Percentiles rank a stretch among this genome's conserved stretches.
Conservation (phyloP, 2,797 vertebrate species). For the Thunnus albacares region DNA sequence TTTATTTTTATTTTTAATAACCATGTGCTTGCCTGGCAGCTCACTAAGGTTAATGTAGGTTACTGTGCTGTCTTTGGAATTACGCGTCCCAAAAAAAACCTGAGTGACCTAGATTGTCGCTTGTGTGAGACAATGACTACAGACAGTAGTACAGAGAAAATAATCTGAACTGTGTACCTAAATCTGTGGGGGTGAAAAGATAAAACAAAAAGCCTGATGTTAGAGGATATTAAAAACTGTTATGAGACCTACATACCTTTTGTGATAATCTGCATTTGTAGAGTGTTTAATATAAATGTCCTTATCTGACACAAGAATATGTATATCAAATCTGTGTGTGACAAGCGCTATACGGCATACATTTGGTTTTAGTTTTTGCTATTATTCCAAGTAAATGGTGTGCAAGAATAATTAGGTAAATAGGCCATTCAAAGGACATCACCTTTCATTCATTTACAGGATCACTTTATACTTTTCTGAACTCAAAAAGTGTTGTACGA, state of each 20-base stretch:
- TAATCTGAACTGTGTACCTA: conserved; percentile 76
- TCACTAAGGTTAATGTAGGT: conserved; percentile 73
- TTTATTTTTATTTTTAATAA: neutral
- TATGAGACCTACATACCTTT: neutral
- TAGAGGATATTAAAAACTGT: conserved; percentile 23
- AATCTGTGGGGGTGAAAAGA: conserved; percentile 34
- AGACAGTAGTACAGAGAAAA: conserved; percentile 68
- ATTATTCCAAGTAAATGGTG: neutral
- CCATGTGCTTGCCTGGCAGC: conserved; percentile 32
- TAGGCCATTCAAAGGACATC: neutral
- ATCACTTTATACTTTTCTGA: neutral
- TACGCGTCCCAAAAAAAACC: conserved; percentile 60
- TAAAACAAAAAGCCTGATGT: conserved; percentile 25
- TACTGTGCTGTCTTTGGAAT: conserved; percentile 76
- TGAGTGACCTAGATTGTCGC: conserved; percentile 84
- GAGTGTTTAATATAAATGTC: neutral
- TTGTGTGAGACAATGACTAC: conserved; percentile 74
- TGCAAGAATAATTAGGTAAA: neutral
- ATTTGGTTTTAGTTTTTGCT: neutral
- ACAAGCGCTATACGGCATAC: neutral
- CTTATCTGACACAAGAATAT: neutral
- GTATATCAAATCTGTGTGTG: neutral
- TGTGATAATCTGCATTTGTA: neutral
- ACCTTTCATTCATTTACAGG: neutral
- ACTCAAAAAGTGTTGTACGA: neutral